Base-by-base conservation (phyloP, 2,888 invertebrate genomes). In the Drosophila nr. fundita region DNA sequence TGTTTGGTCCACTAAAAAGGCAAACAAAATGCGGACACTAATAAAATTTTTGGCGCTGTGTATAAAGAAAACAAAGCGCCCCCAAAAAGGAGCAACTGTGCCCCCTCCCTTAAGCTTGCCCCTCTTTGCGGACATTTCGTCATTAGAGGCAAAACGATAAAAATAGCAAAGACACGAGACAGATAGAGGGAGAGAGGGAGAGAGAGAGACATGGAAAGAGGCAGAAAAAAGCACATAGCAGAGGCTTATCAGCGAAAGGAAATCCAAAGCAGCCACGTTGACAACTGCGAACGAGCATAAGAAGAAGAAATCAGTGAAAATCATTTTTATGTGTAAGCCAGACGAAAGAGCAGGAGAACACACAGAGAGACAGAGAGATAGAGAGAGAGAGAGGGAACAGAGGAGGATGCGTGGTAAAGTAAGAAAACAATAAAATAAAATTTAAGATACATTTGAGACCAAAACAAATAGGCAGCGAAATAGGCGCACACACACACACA, bases 381-480 rank as follows among this genome's bases (percentile, higher is more conserved):
- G 45, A 13, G 21, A 11, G n/a, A 11, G 0, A 6, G 11, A 21
- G 7, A 13, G 21, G 4, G 42, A 48, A 15, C 15, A n/a, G 38
- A 40, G 10, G 67, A 76, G 32, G 68, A 69, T 68, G 74, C 40
- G 42, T 48, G 45, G 61, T 29, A 42, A 70, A 68, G 63, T 70
- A 80, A 69, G 42, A 84, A 87, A 87, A 90, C 90, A 90, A 87
- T 87, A 87, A 87, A 87, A 87, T 87, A 90, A 87, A 87, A 87
- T 87, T 87, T 87, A 90, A 89, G 90, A 90, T 89, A 87, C 87
- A 87, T 90, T 82, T 75, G 87, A 87, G 87, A 87, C 87, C 87
- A 87, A 87, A 87, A 87, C 87, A 87, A 87, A 87, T 87, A 87
- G 90, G 82, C 87, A 87, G 78, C 77, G 79, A 88, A 83, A 68